Conservation (phyloP, 2,888 invertebrate genomes). For the Heteromyza rotundicornis region DNA sequence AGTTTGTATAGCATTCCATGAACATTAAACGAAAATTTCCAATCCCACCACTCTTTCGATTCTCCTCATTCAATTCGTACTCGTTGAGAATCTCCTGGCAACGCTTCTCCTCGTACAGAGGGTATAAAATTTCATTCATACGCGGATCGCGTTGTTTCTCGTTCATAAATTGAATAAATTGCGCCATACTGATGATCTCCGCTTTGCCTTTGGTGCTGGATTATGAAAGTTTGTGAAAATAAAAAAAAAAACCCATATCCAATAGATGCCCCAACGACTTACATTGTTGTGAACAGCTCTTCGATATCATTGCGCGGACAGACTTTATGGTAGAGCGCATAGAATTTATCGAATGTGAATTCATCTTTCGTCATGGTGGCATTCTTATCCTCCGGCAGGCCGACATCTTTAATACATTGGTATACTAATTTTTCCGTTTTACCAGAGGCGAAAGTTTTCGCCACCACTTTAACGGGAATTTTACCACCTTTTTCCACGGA, state of each 20-base stretch:
- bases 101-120: slow-evolving; percentile 93
- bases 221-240: background rate
- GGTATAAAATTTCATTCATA: slow-evolving; percentile 97
- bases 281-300: slow-evolving; percentile 95
- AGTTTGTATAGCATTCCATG: slow-evolving; percentile 5
- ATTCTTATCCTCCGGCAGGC: slow-evolving; percentile 92
- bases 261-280: slow-evolving; percentile 69
- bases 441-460: slow-evolving; percentile 98
- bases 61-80: slow-evolving; percentile 85
- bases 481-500: slow-evolving; percentile 92
- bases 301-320: slow-evolving; percentile 99
- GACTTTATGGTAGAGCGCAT: slow-evolving; percentile 97
- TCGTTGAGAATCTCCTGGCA: slow-evolving; percentile 91
- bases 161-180: slow-evolving; percentile 91
- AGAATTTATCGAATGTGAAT: slow-evolving; percentile 99
- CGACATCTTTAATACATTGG: slow-evolving; percentile 92
- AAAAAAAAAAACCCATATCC: background rate
- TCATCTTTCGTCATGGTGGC: slow-evolving; percentile 93
- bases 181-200: slow-evolving; percentile 83
- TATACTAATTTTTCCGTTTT: slow-evolving; percentile 98
- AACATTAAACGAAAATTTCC: background rate
- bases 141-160: slow-evolving; percentile 98
- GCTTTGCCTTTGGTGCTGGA: slow-evolving; percentile 87
- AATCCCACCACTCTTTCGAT: slow-evolving; percentile 45
- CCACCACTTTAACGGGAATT: slow-evolving; percentile 95